Evolutionary conservation across 2,888 invertebrate genomes (phyloP).

Genomic region (Cheilosia pagana): DNA sequence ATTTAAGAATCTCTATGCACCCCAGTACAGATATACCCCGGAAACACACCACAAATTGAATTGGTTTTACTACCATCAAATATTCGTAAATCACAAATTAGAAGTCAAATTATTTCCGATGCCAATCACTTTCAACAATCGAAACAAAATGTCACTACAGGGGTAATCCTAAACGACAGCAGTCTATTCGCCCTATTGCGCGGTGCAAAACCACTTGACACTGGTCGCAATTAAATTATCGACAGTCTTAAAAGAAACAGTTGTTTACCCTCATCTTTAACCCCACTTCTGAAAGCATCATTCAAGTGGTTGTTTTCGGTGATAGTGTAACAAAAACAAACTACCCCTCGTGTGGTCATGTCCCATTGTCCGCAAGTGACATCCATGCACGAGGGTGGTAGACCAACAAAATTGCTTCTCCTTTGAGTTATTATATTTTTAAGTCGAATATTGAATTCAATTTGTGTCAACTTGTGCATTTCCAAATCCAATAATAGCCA

Average conservation of each 20-base stretch:
- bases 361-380: neutral
- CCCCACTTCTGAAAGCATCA: constrained; percentile 31
- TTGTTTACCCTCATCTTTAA: constrained; percentile 59
- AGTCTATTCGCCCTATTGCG: neutral
- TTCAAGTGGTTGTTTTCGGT: constrained; percentile 53
- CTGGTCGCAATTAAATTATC: constrained; percentile 67
- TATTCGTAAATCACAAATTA: constrained; percentile 57
- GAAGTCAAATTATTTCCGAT: constrained; percentile 63
- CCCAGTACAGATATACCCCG: neutral
- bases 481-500: constrained; percentile 31
- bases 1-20: too few species aligned
- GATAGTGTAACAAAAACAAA: constrained; percentile 50
- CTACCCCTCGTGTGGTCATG: constrained; percentile 36
- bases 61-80: constrained; percentile 52
- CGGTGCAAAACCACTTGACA: constrained; percentile 51
- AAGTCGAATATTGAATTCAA: constrained; percentile 54
- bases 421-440: constrained; percentile 29
- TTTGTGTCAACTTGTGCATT: constrained; percentile 57
- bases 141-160: constrained; percentile 8
- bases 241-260: constrained; percentile 65
- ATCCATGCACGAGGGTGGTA: constrained; percentile 6
- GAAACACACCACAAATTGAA: constrained; percentile 44
- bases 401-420: constrained; percentile 58
- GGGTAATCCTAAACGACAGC: constrained; percentile 25
- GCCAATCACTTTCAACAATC: constrained; percentile 44